phyloP scores from a whole-genome alignment of 2,888 invertebrate genomes.

The Pemphredon lugubris region DNA sequence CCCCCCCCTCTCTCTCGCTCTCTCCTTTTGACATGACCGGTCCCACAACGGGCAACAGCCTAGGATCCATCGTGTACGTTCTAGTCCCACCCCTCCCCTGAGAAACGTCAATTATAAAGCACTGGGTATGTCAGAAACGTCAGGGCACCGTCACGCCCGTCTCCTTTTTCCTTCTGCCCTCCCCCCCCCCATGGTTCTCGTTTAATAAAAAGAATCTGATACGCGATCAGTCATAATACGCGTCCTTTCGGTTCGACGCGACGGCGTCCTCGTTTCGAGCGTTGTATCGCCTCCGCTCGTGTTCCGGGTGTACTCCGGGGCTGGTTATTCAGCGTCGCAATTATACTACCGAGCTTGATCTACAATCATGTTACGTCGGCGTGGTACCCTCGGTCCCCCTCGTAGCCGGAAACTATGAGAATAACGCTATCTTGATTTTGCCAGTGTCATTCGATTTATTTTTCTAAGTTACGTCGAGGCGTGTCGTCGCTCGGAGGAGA shows the following conservation, averaged over 20 bases:
- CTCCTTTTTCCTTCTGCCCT: constrained; percentile 51
- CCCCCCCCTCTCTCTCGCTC: too few relatives aligned
- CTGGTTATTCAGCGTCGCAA: too few relatives aligned
- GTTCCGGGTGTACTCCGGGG: too few relatives aligned
- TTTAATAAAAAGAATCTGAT: constrained; percentile 57
- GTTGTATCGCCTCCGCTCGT: too few relatives aligned
- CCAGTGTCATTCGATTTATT: too few relatives aligned
- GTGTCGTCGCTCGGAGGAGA: too few relatives aligned
- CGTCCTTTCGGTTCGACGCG: not conserved
- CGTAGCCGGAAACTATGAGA: too few relatives aligned
- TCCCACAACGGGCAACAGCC: constrained; percentile 53
- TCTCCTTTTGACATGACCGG: constrained; percentile 51
- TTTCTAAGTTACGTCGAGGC: too few relatives aligned
- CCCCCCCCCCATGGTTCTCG: constrained; percentile 50
- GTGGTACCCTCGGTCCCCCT: too few relatives aligned
- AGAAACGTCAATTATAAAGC: constrained; percentile 67
- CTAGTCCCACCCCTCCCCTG: constrained; percentile 38
- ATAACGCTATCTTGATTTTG: too few relatives aligned
- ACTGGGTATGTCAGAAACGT: constrained; percentile 60
- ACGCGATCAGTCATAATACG: constrained; percentile 62
- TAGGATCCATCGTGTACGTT: constrained; percentile 56
- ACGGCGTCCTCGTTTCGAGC: constrained; percentile 7
- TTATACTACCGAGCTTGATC: too few relatives aligned
- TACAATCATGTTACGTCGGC: too few relatives aligned
- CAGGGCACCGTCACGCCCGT: constrained; percentile 53